phyloP scores from a whole-genome alignment of 2,888 invertebrate genomes.

The Octonoba sinensis region DNA sequence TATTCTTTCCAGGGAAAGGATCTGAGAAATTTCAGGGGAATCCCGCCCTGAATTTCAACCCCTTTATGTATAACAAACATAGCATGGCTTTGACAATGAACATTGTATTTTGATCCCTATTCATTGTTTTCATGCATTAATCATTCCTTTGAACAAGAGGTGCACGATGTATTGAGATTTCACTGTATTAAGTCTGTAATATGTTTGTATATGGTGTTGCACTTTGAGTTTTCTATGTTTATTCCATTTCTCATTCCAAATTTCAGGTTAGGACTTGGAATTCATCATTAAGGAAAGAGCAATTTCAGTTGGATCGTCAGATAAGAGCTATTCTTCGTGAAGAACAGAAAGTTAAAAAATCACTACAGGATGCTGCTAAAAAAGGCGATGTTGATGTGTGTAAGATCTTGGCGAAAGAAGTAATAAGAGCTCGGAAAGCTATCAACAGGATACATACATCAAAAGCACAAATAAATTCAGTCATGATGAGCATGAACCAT shows the following conservation, averaged over 20 bases:
- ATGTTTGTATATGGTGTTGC: neutral
- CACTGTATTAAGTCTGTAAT: no score
- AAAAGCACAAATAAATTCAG: slow-evolving; percentile 96
- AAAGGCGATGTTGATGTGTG: slow-evolving; percentile 96
- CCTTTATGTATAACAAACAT: no score
- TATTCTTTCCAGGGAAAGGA: no score
- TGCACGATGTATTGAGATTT: no score
- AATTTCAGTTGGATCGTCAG: slow-evolving; percentile 92
- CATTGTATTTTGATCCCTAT: no score
- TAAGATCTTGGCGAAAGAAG: slow-evolving; percentile 91
- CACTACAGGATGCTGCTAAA: slow-evolving; percentile 94
- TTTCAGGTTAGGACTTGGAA: slow-evolving; percentile 96
- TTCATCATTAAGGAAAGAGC: slow-evolving; percentile 93
- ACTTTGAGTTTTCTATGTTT: neutral
- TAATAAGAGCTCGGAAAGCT: slow-evolving; percentile 88
- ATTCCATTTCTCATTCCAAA: neutral
- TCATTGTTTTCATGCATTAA: no score
- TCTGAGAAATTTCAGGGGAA: no score
- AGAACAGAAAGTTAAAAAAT: slow-evolving; percentile 94
- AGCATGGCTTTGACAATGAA: no score
- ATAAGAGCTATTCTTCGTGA: slow-evolving; percentile 95
- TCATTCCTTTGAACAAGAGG: no score
- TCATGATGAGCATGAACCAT: slow-evolving; percentile 97
- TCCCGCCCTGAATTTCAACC: no score
- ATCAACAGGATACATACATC: slow-evolving; percentile 92